Base-by-base conservation (phyloP, 2,888 invertebrate species). In the Chrysina gloriosa region DNA sequence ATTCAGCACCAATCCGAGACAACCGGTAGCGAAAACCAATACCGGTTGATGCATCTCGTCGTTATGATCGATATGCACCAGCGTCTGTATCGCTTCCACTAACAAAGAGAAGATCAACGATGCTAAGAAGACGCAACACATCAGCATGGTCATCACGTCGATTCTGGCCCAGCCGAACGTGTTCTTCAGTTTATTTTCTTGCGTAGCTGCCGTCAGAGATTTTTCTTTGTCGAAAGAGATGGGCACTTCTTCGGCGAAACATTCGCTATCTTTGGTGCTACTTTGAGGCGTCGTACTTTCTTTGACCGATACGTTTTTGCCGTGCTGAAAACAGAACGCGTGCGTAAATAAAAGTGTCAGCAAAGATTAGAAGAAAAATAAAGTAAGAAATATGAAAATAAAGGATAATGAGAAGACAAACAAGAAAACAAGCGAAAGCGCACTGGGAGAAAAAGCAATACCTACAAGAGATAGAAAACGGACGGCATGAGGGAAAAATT, bases 131-230 rank as follows among this genome's bases (percentile, higher is more conserved):
- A 94, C 91, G 81, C 92, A 92, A 58, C 93, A 92, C 2, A 92
- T 89, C 45, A 95, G 84, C 85, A 93, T 90, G 42, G 92, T 91
- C 4, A 95, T 86, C n/a, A 96, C 92, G 77, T 96, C 95, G 61
- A 95, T 92, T 71, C 96, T 88, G 2, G 95, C 93, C 96, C 96
- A 96, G 5, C 96, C 96, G 77, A 96, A 96, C 0, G 96, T 96
- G 81, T 95, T 96, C 70, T 91, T 90, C 67, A 95, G 85, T 56
- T 69, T 69, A 14, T 56, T 66, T 56, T 69, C 69, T 54, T 73
- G 71, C 11, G 71, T 69, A 3, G 69, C 68, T 4, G 67, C 66
- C 0, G 70, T 69, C 7, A 68, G 29, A 6, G 70, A 72, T 66
- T 71, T 72, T 16, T 64, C 45, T 6, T 63, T 45, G 7, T 66